Evolutionary conservation across 2,797 vertebrate species (phyloP), one percentile per base, ranked within the genome.

Genomic region (Danio albolineatus): DNA sequence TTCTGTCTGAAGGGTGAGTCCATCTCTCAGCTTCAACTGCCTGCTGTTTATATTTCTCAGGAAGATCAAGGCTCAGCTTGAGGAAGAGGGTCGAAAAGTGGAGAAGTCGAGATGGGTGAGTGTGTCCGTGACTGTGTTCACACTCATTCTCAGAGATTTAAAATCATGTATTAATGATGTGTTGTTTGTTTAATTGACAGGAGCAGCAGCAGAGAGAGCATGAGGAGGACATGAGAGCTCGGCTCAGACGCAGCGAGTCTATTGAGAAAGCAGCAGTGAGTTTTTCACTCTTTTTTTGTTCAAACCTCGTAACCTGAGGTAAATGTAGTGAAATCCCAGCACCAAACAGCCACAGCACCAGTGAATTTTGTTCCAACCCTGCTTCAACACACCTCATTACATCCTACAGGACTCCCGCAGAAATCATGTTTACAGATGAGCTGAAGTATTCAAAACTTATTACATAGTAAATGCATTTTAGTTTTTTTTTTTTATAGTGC

Each of bases 191-290:
- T 39, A 5, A 10, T 80, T 36, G 41, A 8, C 91, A 96, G 95
- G 92, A 93, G 56, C 72, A 83, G 90, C 92, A 96, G 88, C 93
- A 96, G 92, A 91, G 80, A 79, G 95, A 96, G 78, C 94, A 95
- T 2, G 92, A 95, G 74, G 94, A 94, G 0, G 90, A 93, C 8
- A 92, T 93, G 93, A 92, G 92, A 76, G 92, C 93, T 67, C 89
- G 90, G 54, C 88, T 93, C 4, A 88, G 84, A 79, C 91, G 90
- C 86, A 95, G 94, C 43, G 93, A 95, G 77, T 93, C 95, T 72
- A 94, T 94, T 36, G 95, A 95, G 86, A 96, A 94, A 85, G 96
- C 95, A 10, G 94, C 92, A 1, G 96, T 96, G 86, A 93, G 94
- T 90, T 39, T 43, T 2, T 41, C 53, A 60, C 19, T 48, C 38